These are phyloP conservation scores for Heteromormyrus szaboi DNA, from an alignment of 2,797 vertebrate species.

Conservation along the genomic window DNA sequence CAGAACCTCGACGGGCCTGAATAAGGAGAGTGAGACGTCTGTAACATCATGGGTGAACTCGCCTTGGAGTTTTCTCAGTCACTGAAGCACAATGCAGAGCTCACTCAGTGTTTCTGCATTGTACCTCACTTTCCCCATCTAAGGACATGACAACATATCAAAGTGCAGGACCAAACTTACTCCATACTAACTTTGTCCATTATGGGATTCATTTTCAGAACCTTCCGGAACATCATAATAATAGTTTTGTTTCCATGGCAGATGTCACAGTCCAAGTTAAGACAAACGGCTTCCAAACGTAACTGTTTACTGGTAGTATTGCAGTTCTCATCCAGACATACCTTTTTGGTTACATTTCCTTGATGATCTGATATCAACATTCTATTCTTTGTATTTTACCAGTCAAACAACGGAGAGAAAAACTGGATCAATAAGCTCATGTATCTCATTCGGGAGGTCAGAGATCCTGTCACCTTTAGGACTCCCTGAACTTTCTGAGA, in stretches of 20 bases:
- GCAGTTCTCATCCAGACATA: not conserved
- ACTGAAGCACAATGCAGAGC: not conserved
- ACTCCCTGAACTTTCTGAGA: not conserved
- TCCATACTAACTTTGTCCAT: not conserved
- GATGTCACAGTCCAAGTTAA: not conserved
- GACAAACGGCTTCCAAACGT: not conserved
- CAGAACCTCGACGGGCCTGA: not conserved
- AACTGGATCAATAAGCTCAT: not conserved
- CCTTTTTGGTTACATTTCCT: not conserved
- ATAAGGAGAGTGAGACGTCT: not conserved
- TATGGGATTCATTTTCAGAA: not conserved
- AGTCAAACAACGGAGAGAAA: not conserved
- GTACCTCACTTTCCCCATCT: not conserved
- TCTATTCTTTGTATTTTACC: not conserved
- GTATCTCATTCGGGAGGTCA: not conserved
- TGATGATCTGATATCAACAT: not conserved
- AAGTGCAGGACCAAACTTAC: not conserved
- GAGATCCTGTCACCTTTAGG: not conserved
- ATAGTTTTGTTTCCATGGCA: not conserved
- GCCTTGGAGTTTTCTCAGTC: not conserved
- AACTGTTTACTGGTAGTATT: not conserved
- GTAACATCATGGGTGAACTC: not conserved
- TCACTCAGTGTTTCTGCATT: not conserved
- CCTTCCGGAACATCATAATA: not conserved
- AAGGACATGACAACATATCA: not conserved